Evolutionary conservation across 2,797 vertebrate species (phyloP).

Genomic region (Lutjanus argentimaculatus): DNA sequence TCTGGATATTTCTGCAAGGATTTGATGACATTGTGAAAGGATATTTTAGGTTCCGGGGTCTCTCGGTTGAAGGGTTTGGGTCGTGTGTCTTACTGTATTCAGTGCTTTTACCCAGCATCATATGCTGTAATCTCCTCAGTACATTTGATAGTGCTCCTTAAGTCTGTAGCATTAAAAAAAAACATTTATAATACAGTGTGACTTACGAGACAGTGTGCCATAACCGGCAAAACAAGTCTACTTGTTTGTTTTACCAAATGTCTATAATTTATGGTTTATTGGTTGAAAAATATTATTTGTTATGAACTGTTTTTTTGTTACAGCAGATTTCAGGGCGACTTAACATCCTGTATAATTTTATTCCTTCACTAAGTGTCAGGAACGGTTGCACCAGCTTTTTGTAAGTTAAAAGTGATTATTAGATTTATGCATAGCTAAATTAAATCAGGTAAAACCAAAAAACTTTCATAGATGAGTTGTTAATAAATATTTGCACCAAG

Average conservation of each 20-base stretch:
- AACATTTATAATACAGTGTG: slow-evolving; percentile 24
- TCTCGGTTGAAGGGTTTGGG: slow-evolving; percentile 15
- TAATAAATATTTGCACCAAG: too few species aligned
- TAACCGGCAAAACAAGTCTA: slow-evolving; percentile 3
- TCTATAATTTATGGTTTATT: neutral
- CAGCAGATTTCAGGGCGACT: neutral
- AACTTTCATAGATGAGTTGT: too few species aligned
- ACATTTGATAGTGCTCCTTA: slow-evolving; percentile 21
- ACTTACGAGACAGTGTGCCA: slow-evolving; percentile 12
- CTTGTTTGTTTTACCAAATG: slow-evolving; percentile 13
- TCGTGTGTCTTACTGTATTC: slow-evolving; percentile 27
- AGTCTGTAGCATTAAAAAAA: slow-evolving; percentile 42
- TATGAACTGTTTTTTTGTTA: neutral
- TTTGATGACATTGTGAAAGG: neutral
- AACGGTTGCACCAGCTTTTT: slow-evolving; percentile 5
- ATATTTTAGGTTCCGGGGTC: slow-evolving; percentile 7
- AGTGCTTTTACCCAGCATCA: slow-evolving; percentile 37
- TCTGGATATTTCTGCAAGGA: neutral
- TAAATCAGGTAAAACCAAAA: neutral
- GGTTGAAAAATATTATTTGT: neutral
- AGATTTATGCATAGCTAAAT: neutral
- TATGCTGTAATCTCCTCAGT: slow-evolving; percentile 24
- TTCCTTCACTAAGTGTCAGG: neutral
- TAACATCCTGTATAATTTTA: neutral
- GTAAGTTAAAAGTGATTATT: neutral